phyloP scores from a whole-genome alignment of 2,113 vertebrate genomes.

The Oriolus oriolus region DNA sequence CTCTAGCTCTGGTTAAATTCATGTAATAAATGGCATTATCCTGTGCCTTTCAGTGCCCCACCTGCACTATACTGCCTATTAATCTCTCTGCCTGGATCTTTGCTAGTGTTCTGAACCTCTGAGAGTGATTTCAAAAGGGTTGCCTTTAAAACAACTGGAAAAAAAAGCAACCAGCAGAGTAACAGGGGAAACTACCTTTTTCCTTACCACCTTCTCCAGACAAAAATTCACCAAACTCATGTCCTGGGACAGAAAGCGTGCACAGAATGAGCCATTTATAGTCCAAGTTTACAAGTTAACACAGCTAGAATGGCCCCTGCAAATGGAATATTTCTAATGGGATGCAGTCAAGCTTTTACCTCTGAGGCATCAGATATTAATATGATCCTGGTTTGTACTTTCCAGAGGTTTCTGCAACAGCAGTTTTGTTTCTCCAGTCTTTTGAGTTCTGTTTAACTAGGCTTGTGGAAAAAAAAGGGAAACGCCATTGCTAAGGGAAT shows the following conservation, averaged over 20 bases:
- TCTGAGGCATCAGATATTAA: neutral
- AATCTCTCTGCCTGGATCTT: neutral
- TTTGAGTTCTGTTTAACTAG: neutral
- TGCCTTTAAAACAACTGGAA: neutral
- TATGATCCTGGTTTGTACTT: neutral
- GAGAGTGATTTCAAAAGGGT: neutral
- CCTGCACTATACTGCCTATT: neutral
- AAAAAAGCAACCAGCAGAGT: neutral
- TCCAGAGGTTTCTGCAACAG: neutral
- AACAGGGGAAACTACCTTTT: neutral
- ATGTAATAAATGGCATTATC: neutral
- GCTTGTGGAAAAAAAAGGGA: neutral
- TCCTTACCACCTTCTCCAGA: neutral
- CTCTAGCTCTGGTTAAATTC: neutral
- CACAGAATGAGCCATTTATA: neutral
- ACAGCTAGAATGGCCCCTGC: neutral
- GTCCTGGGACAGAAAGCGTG: neutral
- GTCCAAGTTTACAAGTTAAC: neutral
- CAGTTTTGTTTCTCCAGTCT: neutral
- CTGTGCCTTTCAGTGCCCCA: neutral
- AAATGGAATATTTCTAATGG: neutral
- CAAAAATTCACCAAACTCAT: neutral
- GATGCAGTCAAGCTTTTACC: accelerated
- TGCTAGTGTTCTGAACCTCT: neutral
- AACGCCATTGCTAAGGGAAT: neutral